Evolutionary conservation across 30 jellyfish, hydroid and myxozoan genomes (phyloP), one percentile per base, ranked within the genome.

Genomic region (Pelagia noctiluca): DNA sequence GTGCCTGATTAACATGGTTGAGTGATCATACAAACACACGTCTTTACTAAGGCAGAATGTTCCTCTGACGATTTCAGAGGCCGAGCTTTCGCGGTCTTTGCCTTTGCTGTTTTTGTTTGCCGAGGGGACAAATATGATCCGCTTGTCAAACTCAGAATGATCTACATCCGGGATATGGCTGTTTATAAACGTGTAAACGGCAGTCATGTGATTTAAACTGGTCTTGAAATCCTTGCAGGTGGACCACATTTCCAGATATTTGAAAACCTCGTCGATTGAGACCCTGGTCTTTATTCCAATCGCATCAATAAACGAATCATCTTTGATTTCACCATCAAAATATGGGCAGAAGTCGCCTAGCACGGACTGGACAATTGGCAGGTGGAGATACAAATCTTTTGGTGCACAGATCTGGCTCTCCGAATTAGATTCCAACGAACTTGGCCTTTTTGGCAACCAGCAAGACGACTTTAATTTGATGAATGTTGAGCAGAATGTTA

Each of bases 11-110:
- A 76, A 24, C 18, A 90, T 81, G n/a, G 85, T 86, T 16, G 97
- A 83, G 61, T 65, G 83, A 60, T 90, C 97, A 24, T 83, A 71
- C 79, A 92, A 72, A 65, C 97, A 90, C 1, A 90, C 91, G 18
- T 85, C 82, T 10, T 88, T 85, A 21, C 54, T 68, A 36, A 65
- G 30, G 71, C 48, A 84, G 57, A 90, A 90, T 49, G 49, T 71
- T 11, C 97, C 97, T 62, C 62, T 60, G 2, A 25, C n/a, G 5
- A 8, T 37, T 16, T 3, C 26, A 0, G 22, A 37, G 37, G n/a
- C 49, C 8, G 52, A 1, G 37, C 19, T 46, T 11, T 31, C 38
- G 13, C 22, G 63, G 0, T 33, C 16, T 7, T 25, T 16, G 12
- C n/a, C n/a, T n/a, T n/a, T n/a, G n/a, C n/a, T n/a, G n/a, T n/a